Percentiles rank a stretch among this genome's conserved stretches.
phyloP scores from a whole-genome alignment of 2,113 vertebrate genomes.

The Chroicocephalus ridibundus region DNA sequence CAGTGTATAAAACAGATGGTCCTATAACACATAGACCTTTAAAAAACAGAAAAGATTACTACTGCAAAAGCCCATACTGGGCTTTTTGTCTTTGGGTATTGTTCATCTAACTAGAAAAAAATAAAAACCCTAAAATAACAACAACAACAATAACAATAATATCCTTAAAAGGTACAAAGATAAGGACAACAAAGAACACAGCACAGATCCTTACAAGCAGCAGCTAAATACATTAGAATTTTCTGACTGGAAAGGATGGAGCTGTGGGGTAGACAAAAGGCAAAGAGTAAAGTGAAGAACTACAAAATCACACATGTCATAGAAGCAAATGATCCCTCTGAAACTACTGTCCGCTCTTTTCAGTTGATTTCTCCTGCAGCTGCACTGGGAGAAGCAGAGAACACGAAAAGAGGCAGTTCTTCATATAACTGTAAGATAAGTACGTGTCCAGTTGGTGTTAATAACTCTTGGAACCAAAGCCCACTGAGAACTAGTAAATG shows the following conservation, averaged over 20 bases:
- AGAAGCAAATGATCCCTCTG: neutral
- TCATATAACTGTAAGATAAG: neutral
- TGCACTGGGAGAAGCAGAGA: neutral
- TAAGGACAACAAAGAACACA: neutral
- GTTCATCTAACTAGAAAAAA: neutral
- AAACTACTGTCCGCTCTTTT: neutral
- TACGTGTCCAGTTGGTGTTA: neutral
- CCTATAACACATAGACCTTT: rapidly evolving
- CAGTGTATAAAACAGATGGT: neutral
- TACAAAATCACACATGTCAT: rapidly evolving
- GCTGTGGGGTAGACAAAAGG: neutral
- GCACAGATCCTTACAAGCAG: neutral
- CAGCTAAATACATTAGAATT: neutral
- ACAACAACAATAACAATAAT: neutral
- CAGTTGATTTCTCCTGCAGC: neutral
- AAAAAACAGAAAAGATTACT: neutral
- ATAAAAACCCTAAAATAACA: neutral
- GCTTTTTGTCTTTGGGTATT: neutral
- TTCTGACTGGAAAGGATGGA: neutral
- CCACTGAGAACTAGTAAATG: neutral
- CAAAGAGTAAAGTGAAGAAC: neutral
- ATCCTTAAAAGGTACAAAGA: neutral
- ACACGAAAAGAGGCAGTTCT: neutral
- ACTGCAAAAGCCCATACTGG: neutral
- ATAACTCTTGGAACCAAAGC: neutral